Evolutionary conservation across 2,113 vertebrate genomes (phyloP).

Genomic region (Cyrtonyx montezumae): DNA sequence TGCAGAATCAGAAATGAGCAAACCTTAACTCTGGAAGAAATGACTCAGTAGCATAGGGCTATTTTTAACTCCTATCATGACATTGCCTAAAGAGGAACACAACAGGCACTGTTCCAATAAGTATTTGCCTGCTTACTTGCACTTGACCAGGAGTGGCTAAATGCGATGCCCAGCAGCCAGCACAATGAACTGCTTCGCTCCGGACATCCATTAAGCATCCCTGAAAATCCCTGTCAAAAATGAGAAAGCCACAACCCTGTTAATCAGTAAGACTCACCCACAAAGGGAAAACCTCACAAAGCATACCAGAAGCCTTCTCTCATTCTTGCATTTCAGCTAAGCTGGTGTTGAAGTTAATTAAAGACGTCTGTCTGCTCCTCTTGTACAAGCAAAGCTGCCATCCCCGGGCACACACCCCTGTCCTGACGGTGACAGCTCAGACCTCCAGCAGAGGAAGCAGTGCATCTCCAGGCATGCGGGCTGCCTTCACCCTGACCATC

Average conservation of each 20-base stretch:
- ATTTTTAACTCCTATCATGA: background rate
- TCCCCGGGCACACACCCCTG: background rate
- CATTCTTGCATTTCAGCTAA: background rate
- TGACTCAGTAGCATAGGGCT: background rate
- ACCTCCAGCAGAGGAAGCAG: background rate
- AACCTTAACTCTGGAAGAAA: background rate
- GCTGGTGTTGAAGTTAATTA: background rate
- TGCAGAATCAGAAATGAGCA: background rate
- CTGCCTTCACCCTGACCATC: background rate
- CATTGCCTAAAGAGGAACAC: background rate
- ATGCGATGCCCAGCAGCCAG: background rate
- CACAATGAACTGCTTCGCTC: background rate
- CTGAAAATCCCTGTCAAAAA: background rate
- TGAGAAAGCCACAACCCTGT: background rate
- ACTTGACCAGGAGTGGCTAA: background rate
- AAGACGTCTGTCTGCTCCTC: background rate
- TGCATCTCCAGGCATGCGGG: background rate
- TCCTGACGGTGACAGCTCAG: background rate
- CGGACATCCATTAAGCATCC: background rate
- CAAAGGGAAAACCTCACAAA: background rate
- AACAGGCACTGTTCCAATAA: fast-evolving
- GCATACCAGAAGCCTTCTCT: background rate
- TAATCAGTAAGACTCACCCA: background rate
- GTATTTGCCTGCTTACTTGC: background rate
- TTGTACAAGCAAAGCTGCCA: fast-evolving